These are phyloP conservation scores for Sisyra nigra DNA, from an alignment of 2,888 invertebrate species.

Conservation along the genomic window DNA sequence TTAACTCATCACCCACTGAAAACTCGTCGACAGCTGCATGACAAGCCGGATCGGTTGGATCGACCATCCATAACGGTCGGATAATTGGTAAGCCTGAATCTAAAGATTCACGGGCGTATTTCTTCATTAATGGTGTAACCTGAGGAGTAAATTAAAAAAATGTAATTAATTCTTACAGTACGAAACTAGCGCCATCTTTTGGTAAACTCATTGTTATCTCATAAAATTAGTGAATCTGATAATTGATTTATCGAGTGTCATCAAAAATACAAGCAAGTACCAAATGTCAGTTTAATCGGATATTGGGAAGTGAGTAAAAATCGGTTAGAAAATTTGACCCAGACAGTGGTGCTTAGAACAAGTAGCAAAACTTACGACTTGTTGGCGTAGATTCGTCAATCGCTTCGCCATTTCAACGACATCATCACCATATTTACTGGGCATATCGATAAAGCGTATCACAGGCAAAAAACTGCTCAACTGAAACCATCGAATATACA, in stretches of 20 bases:
- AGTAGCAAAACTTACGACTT: slow-evolving; percentile 34
- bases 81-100: slow-evolving; percentile 73
- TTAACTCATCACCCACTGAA: slow-evolving; percentile 74
- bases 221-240: too few relatives aligned
- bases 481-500: slow-evolving; percentile 83
- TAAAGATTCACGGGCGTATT: slow-evolving; percentile 60
- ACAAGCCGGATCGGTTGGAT: slow-evolving; percentile 62
- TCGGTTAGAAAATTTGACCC: too few relatives aligned
- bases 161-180: slow-evolving; percentile 9
- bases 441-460: slow-evolving; percentile 79
- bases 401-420: slow-evolving; percentile 63
- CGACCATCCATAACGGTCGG: slow-evolving; percentile 80
- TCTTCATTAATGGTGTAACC: slow-evolving; percentile 60
- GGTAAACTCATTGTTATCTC: too few relatives aligned
- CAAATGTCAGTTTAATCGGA: too few relatives aligned
- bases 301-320: too few relatives aligned
- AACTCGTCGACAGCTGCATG: slow-evolving; percentile 71
- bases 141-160: slow-evolving; percentile 19
- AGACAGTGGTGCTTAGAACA: slow-evolving; percentile 47
- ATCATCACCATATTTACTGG: slow-evolving; percentile 69
- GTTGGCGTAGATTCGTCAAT: slow-evolving; percentile 56
- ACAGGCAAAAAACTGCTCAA: slow-evolving; percentile 81
- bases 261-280: too few relatives aligned
- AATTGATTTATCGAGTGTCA: too few relatives aligned
- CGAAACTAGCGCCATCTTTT: too few relatives aligned